These are phyloP conservation scores for Pelobates fuscus DNA, from an alignment of 2,113 vertebrate species.

Conservation along the genomic window DNA sequence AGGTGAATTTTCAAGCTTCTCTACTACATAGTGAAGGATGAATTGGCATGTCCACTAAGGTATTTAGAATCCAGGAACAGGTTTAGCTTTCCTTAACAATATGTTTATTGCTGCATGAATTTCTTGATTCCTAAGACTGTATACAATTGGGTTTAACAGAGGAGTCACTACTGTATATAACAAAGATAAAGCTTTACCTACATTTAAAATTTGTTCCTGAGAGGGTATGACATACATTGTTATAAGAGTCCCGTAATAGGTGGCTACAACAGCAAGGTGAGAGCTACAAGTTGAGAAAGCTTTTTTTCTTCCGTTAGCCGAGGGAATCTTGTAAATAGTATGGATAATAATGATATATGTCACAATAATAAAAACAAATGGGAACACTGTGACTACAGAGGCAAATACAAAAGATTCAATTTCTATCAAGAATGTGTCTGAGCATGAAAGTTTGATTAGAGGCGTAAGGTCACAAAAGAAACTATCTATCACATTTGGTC, in stretches of 20 bases:
- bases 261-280: slow-evolving; percentile 53
- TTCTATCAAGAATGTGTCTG: slow-evolving; percentile 26
- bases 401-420: slow-evolving; percentile 42
- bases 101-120: slow-evolving; percentile 60
- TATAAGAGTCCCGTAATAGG: slow-evolving; percentile 54
- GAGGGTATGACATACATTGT: slow-evolving; percentile 53
- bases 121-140: slow-evolving; percentile 69
- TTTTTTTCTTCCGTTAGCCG: slow-evolving; percentile 47
- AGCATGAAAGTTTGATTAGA: slow-evolving; percentile 34
- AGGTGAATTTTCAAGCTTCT: not conserved
- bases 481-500: slow-evolving; percentile 31
- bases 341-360: slow-evolving; percentile 55
- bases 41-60: not conserved
- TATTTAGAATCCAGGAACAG: not conserved
- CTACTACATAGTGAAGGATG: not conserved
- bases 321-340: slow-evolving; percentile 47
- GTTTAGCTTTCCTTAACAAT: not conserved
- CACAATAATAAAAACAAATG: slow-evolving; percentile 51
- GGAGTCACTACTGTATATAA: slow-evolving; percentile 63
- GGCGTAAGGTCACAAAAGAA: slow-evolving; percentile 46
- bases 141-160: slow-evolving; percentile 67
- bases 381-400: slow-evolving; percentile 44
- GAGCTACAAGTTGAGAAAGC: slow-evolving; percentile 58
- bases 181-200: slow-evolving; percentile 52
- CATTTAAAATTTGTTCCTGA: not conserved